Conservation (phyloP, 2,113 vertebrate species). For the Nothocercus julius region DNA sequence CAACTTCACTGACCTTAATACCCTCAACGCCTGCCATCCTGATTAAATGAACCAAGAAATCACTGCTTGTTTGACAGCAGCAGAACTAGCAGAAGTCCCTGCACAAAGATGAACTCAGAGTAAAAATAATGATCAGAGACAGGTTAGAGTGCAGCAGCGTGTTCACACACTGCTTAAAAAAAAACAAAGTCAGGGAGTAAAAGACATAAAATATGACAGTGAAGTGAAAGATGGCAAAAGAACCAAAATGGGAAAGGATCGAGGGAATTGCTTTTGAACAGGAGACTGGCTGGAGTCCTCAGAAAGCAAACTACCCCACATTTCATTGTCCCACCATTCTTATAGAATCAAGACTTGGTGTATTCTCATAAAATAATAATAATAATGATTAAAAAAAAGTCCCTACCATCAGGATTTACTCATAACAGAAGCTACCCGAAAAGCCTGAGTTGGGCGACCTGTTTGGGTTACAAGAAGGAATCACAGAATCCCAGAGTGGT, state of each 20-base stretch:
- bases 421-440: background rate
- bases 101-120: background rate
- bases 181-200: background rate
- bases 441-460: background rate
- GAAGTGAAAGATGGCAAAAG: background rate
- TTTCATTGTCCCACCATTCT: background rate
- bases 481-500: too few relatives aligned
- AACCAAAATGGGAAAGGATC: background rate
- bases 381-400: background rate
- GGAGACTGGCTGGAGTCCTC: background rate
- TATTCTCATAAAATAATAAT: background rate
- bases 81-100: background rate
- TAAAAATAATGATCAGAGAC: background rate
- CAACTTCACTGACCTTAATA: background rate
- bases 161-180: background rate
- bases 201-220: background rate
- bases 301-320: background rate
- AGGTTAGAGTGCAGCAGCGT: background rate
- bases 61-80: background rate
- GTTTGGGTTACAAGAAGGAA: background rate
- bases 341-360: background rate
- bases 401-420: background rate
- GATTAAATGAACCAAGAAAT: background rate
- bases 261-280: background rate
- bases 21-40: background rate